These are phyloP conservation scores for Tetheella fluctuosa DNA, from an alignment of 2,888 invertebrate genomes.

Conservation along the genomic window DNA sequence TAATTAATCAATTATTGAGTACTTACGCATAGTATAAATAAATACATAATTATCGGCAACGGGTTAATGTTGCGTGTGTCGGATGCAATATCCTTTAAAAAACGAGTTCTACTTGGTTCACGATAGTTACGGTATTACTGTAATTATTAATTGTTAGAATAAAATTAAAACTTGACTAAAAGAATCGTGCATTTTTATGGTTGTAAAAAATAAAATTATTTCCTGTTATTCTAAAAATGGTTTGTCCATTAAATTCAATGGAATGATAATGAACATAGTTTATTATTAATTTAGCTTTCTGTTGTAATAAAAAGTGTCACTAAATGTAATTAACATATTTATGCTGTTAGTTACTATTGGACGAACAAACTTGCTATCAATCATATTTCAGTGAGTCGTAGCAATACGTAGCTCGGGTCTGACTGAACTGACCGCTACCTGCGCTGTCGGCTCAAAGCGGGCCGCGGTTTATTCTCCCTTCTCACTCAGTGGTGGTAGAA, in stretches of 20 bases:
- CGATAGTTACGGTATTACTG: constrained; percentile 24
- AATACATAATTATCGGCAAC: constrained; percentile 26
- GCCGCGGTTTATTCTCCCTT: constrained; percentile 64
- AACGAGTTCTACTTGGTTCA: constrained; percentile 36
- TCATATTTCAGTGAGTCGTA: background rate
- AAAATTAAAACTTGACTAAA: background rate
- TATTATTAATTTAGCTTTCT: no score
- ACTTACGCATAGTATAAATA: background rate
- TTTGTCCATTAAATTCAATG: no score
- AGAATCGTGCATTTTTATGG: background rate
- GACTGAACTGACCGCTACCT: background rate
- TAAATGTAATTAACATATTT: no score
- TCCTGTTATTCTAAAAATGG: background rate
- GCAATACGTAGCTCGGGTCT: background rate
- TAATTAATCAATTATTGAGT: background rate
- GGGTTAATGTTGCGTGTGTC: constrained; percentile 45
- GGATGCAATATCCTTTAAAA: constrained; percentile 46
- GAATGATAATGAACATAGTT: no score
- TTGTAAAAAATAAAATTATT: background rate
- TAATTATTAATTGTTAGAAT: constrained; percentile 10
- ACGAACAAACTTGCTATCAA: background rate
- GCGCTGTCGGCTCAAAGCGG: constrained; percentile 46
- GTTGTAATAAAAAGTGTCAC: no score
- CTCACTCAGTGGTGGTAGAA: constrained; percentile 72
- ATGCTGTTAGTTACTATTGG: no score